A percentile compares a stretch with the other conserved stretches of the same genome.
Evolutionary conservation across 2,797 vertebrate genomes (phyloP).

Genomic region (Anguilla marmorata): DNA sequence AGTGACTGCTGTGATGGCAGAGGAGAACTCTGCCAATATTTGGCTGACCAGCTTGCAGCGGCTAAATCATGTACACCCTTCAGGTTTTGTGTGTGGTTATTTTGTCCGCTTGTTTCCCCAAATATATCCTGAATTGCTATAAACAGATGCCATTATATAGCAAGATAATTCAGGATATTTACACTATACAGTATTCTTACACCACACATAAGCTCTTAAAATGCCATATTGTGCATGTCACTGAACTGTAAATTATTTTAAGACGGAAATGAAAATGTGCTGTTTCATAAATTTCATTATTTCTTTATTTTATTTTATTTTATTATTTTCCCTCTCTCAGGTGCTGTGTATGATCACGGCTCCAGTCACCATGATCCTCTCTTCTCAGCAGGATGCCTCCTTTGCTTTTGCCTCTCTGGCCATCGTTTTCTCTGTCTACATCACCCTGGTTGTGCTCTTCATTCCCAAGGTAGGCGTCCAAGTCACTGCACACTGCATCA

Average conservation of each 20-base stretch:
- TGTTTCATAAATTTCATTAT: not conserved
- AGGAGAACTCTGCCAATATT: not conserved
- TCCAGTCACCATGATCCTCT: constrained; percentile 76
- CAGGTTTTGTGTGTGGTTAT: not conserved
- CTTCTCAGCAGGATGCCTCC: constrained; percentile 79
- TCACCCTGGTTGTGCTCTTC: constrained; percentile 75
- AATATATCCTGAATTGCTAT: not conserved
- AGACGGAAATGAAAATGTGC: not conserved
- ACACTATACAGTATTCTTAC: not conserved
- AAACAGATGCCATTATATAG: not conserved
- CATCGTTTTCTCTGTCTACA: constrained; percentile 76
- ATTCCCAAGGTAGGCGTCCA: constrained; percentile 50
- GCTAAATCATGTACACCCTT: not conserved
- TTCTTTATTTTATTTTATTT: constrained; percentile 26
- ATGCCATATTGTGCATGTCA: not conserved
- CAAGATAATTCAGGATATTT: not conserved
- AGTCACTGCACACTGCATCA: not conserved
- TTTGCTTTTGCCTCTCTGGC: constrained; percentile 72
- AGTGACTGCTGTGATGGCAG: not conserved
- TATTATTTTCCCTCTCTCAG: constrained; percentile 50
- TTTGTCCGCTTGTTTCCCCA: not conserved
- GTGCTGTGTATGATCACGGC: constrained; percentile 74
- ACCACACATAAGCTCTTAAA: not conserved
- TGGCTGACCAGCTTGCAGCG: not conserved
- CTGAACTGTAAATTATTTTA: not conserved